Percentiles rank a stretch among this genome's conserved stretches.
phyloP scores from a whole-genome alignment of 2,797 vertebrate genomes.

The Gephyroberyx darwinii region DNA sequence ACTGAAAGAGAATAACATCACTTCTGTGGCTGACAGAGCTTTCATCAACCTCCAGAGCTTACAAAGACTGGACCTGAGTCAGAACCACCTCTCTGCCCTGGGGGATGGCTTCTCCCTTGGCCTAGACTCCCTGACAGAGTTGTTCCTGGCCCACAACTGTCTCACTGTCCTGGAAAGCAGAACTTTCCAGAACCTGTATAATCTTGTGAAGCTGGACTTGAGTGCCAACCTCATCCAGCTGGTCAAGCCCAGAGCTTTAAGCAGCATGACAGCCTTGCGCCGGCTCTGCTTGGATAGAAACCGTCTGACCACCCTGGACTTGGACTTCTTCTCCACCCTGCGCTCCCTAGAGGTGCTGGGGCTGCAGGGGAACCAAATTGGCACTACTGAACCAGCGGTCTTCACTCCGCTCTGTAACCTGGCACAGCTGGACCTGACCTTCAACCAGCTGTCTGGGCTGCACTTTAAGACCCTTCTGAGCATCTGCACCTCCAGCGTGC shows the following conservation, averaged over 20 bases:
- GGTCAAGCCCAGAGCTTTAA: constrained; percentile 62
- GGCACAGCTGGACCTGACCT: constrained; percentile 66
- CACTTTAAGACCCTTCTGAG: constrained; percentile 76
- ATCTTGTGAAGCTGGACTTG: constrained; percentile 66
- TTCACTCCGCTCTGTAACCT: constrained; percentile 72
- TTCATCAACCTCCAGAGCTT: constrained; percentile 70
- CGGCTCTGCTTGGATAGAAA: constrained; percentile 74
- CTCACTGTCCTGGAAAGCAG: constrained; percentile 45
- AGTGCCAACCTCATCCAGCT: constrained; percentile 56
- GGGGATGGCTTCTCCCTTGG: constrained; percentile 67
- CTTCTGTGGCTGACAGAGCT: constrained; percentile 45
- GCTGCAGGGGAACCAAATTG: constrained; percentile 71
- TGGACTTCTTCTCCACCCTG: constrained; percentile 73
- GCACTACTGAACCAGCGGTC: constrained; percentile 45
- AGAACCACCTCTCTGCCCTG: constrained; percentile 63
- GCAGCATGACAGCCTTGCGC: constrained; percentile 67
- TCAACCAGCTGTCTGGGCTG: constrained; percentile 67
- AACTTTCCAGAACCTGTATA: constrained; percentile 62
- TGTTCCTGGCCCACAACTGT: constrained; percentile 62
- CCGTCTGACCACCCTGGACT: constrained; percentile 51
- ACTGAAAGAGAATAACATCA: constrained; percentile 70
- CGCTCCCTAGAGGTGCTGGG: constrained; percentile 74
- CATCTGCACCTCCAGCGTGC: constrained; percentile 70
- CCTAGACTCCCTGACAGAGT: constrained; percentile 65
- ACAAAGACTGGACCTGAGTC: constrained; percentile 71